Base-by-base conservation (phyloP, 2,888 invertebrate genomes). In the Drosophila demipolita region DNA sequence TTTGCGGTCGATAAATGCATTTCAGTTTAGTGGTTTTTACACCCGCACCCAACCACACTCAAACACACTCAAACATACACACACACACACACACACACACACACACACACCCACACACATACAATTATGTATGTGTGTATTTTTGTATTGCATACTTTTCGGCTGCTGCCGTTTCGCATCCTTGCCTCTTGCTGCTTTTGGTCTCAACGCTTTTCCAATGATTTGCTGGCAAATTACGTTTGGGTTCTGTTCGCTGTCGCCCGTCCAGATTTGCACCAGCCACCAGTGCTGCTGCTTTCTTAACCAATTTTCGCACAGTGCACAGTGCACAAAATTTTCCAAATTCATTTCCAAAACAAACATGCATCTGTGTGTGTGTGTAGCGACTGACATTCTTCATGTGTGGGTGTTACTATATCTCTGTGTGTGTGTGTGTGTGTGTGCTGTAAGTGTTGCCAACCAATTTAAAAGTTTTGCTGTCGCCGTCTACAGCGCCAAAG, bases 1-100 rank as follows among this genome's bases (percentile, higher is more conserved):
- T 91, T 89, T 91, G 91, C 85, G 88, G 91, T 91, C 90, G 89
- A 88, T 90, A 89, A 91, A 91, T 88, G 89, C 91, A 90, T 85
- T 90, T 86, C 87, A 86, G 90, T 86, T 88, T 86, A 73, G 86
- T 83, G 88, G 88, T 75, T 86, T 86, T 85, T 78, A 74, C 88
- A 69, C 89, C 85, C 80, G 65, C 80, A 58, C 86, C 80, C 73
- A 20, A 35, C 2, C 48, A 33, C 58, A 38, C 53, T 23, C 53
- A 42, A 36, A 23, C 23, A 48, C 57, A 29, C 45, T 23, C 48
- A 20, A 38, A 50, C 48, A 20, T 33, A 40, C 35, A 35, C 62
- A 48, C 23, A 32, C 32, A 20, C 33, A 38, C 70, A 49, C 50
- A 49, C n/a, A n/a, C n/a, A n/a, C 23, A 23, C 23, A 23, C 23